Evolutionary conservation across 2,888 invertebrate genomes (phyloP), one percentile per base, ranked within the genome.

Genomic region (Netelia fuscicornis): DNA sequence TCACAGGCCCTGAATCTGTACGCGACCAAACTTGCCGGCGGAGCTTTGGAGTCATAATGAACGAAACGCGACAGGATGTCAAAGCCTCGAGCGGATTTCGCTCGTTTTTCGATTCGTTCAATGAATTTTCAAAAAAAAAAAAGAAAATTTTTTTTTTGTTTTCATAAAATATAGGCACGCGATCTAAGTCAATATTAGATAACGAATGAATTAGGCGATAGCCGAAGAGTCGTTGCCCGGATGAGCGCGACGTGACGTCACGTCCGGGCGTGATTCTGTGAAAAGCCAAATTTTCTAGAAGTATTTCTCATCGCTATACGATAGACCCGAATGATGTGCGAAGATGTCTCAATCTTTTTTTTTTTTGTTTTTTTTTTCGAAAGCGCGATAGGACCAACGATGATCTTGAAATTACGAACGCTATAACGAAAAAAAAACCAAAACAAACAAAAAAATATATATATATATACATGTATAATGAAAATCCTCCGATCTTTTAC

Each of bases 11-110:
- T 98, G 89, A 96, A 97, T 93, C 95, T 97, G 93, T 98, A 98
- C 93, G 97, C 97, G 86, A 96, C 97, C 87, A 97, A 97, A 94
- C 95, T 98, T 89, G 96, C 97, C 91, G 97, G 97, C 85, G 95
- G 96, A 87, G 95, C 95, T 85, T 94, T 96, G 92, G 96, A 96
- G 89, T 95, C 95, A 78, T 78, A 87, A 82, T 23, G 56, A 71
- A 52, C 30, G 52, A 60, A 62, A 25, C 56, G 52, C 30, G 78
- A 79, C 56, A 58, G 25, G 54, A 54, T 65, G 64, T 64, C 30
- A 48, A 80, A 56, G 54, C 60, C 37, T 60, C 60, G 62, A 62
- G 56, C n/a, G 17, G 54, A 3, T 23, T 9, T 20, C 58, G 70
- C 65, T 81, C 23, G 62, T 25, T 37, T 8, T 44, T 44, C 30